A percentile compares a stretch with the other conserved stretches of the same genome.
Conservation (phyloP, 2,113 vertebrate species). For the Coptodon bakossiorum region DNA sequence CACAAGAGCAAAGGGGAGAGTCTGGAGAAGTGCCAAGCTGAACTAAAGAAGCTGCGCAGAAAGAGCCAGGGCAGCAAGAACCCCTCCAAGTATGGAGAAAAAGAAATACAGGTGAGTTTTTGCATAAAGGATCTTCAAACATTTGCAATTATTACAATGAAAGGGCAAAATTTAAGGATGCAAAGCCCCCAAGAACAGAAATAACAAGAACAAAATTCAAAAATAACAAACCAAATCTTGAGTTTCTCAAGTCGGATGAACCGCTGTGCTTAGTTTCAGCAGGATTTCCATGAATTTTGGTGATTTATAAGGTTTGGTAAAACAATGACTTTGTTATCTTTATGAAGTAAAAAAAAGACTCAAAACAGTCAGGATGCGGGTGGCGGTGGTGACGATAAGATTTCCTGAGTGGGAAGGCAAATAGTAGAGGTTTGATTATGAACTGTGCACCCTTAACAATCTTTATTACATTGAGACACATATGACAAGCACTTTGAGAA, state of each 20-base stretch:
- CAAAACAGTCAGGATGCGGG: slow-evolving; percentile 32
- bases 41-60: slow-evolving; percentile 96
- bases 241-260: not conserved
- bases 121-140: not conserved
- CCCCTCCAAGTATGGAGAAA: slow-evolving; percentile 95
- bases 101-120: slow-evolving; percentile 90
- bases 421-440: slow-evolving; percentile 47
- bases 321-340: slow-evolving; percentile 20
- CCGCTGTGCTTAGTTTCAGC: not conserved
- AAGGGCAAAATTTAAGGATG: not conserved
- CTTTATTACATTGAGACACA: not conserved
- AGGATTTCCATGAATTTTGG: not conserved
- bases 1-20: slow-evolving; percentile 92
- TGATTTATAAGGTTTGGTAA: not conserved
- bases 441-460: slow-evolving; percentile 5
- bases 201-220: not conserved
- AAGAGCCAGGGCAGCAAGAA: slow-evolving; percentile 99
- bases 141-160: not conserved
- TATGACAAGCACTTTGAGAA: not conserved
- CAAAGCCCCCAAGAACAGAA: not conserved
- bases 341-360: slow-evolving; percentile 28
- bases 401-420: slow-evolving; percentile 51
- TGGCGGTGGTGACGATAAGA: slow-evolving; percentile 8
- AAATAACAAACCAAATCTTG: not conserved
- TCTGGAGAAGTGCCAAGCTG: slow-evolving; percentile 91